Evolutionary conservation across 2,888 invertebrate species (phyloP), one percentile per base, ranked within the genome.

Genomic region (Drosophila birchii): DNA sequence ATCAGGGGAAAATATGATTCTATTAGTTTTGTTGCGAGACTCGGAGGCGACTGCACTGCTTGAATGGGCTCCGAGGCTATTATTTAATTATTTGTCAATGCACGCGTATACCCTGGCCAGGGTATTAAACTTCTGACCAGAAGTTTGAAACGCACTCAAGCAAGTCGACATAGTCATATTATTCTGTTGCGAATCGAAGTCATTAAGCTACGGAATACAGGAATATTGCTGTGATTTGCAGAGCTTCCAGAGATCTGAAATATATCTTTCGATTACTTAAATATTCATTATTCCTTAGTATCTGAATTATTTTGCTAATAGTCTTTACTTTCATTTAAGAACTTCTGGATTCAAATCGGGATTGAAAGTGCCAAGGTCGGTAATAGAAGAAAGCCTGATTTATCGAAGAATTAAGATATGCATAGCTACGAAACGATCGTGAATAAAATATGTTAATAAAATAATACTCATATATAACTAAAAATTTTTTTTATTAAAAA

Each of bases 21-120:
- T 78, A 81, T 74, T 81, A 76, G 80, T 81, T 80, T 75, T 78
- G 51, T 51, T 45, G 34, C 41, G 55, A 41, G 60, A 53, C 54
- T 51, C 18, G 0, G 18, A 44, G 59, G 76, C 63, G 60, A 80
- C 71, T 76, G 79, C 71, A 67, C 80, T 75, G 82, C 79, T 78
- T 78, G 79, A 79, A 69, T 82, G 81, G 75, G 75, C 85, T 71
- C 43, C 72, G 63, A 71, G 70, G 72, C 82, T 81, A 85, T 86
- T 88, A 86, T 86, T 88, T 88, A 88, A 88, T 86, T 88, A 86
- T 81, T 81, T 88, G 86, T 88, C 87, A 88, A 80, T 86, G 83
- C 76, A 73, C 59, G 75, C 60, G 59, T 66, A 44, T 53, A 38
- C 23, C 41, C 32, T 49, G 18, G 47, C 47, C n/a, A 18, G 49